Percentiles rank a stretch among this genome's conserved stretches.
These are phyloP conservation scores for Sussaba pulchella DNA, from an alignment of 2,888 invertebrate genomes.

Conservation along the genomic window DNA sequence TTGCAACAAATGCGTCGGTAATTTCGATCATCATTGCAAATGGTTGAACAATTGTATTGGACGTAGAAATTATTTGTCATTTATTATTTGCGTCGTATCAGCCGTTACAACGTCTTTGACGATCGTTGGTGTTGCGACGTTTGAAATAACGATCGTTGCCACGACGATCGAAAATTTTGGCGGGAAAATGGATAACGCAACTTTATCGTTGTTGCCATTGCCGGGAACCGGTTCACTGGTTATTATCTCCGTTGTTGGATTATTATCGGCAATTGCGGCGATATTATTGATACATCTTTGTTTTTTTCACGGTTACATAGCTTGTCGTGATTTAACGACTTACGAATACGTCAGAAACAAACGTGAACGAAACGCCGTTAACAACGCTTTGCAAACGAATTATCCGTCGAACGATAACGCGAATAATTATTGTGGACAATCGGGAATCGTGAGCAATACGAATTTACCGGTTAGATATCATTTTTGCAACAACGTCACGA, in stretches of 20 bases:
- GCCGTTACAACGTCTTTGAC: slow-evolving; percentile 90
- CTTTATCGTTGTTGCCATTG: slow-evolving; percentile 73
- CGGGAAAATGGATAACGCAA: slow-evolving; percentile 77
- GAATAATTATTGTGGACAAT: slow-evolving; percentile 49
- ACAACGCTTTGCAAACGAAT: slow-evolving; percentile 51
- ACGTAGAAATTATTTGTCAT: slow-evolving; percentile 93
- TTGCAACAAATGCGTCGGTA: slow-evolving; percentile 98
- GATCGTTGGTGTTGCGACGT: slow-evolving; percentile 89
- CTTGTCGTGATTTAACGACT: slow-evolving; percentile 93
- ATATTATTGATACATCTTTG: slow-evolving; percentile 93
- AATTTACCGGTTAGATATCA: slow-evolving; percentile 72
- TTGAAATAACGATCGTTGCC: slow-evolving; percentile 88
- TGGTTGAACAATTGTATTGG: slow-evolving; percentile 99
- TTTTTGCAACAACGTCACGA: slow-evolving; percentile 73
- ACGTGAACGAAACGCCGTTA: slow-evolving; percentile 72
- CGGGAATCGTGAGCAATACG: slow-evolving; percentile 7
- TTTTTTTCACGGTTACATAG: slow-evolving; percentile 95
- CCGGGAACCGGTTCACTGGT: slow-evolving; percentile 85
- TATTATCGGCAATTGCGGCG: slow-evolving; percentile 91
- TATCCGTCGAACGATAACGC: slow-evolving; percentile 32
- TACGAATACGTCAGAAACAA: slow-evolving; percentile 92
- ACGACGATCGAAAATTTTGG: slow-evolving; percentile 38
- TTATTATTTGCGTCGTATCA: slow-evolving; percentile 92
- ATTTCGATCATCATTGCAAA: slow-evolving; percentile 99
- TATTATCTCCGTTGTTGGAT: slow-evolving; percentile 85